Evolutionary conservation across 1,140 invertebrate species (phyloP).

Genomic region (Contarinia nasturtii): DNA sequence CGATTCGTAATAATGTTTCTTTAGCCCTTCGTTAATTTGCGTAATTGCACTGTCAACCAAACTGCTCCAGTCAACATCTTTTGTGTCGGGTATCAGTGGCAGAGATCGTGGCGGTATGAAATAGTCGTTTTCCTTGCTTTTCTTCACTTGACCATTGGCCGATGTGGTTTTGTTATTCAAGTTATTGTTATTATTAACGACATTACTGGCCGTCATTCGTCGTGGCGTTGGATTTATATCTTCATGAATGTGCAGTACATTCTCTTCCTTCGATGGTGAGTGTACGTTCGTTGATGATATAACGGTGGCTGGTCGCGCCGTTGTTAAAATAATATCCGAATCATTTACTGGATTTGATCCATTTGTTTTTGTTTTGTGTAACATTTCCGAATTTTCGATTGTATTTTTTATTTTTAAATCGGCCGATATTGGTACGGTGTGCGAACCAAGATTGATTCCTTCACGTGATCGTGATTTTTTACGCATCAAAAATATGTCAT

Average conservation of each 20-base stretch:
- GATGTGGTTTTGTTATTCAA: neutral
- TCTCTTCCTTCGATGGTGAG: constrained; percentile 9
- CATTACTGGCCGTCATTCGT: neutral
- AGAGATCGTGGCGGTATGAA: constrained; percentile 15
- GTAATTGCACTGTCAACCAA: constrained; percentile 50
- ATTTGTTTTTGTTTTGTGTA: constrained; percentile 8
- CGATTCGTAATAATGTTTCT: neutral
- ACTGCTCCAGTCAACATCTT: constrained; percentile 53
- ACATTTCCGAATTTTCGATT: constrained; percentile 5
- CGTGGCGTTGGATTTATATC: constrained; percentile 1
- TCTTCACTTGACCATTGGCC: neutral
- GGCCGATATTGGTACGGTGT: constrained; percentile 4
- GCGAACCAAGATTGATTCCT: constrained; percentile 26
- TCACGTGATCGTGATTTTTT: constrained; percentile 29
- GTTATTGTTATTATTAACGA: neutral
- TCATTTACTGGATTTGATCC: constrained; percentile 4
- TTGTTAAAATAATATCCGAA: constrained; percentile 46
- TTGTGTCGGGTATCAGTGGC: constrained; percentile 32
- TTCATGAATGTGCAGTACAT: constrained; percentile 3
- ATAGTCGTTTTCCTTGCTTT: neutral
- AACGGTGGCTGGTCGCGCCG: constrained; percentile 49
- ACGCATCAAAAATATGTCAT: constrained; percentile 10
- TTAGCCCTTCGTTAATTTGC: constrained; percentile 9
- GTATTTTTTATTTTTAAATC: neutral
- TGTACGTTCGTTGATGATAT: constrained; percentile 29